phyloP scores from a whole-genome alignment of 2,113 vertebrate genomes.

The Fukomys damarensis region DNA sequence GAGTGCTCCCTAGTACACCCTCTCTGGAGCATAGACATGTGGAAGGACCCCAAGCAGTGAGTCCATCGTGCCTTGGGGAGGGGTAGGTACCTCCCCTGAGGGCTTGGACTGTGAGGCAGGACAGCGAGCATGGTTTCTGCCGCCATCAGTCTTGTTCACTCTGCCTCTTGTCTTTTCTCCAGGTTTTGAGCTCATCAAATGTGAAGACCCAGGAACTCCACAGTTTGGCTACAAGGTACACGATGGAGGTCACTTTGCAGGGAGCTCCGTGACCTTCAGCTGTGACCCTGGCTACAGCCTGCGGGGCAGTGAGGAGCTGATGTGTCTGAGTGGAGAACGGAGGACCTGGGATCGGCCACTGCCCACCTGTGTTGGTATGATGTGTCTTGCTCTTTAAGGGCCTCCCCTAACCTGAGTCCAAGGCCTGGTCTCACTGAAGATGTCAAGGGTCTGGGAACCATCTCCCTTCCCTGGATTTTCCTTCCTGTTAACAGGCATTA shows the following conservation, averaged over 20 bases:
- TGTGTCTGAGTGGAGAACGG: slow-evolving; percentile 95
- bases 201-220: slow-evolving; percentile 96
- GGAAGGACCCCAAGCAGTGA: not conserved
- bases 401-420: not conserved
- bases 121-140: not conserved
- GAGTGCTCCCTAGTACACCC: not conserved
- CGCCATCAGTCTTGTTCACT: not conserved
- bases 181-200: slow-evolving; percentile 98
- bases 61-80: fast-evolving
- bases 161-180: slow-evolving; percentile 2
- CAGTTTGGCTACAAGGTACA: slow-evolving; percentile 96
- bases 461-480: not conserved
- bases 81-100: not conserved
- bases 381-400: not conserved
- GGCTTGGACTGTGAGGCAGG: not conserved
- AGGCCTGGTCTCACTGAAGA: not conserved
- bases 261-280: slow-evolving; percentile 94
- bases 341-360: slow-evolving; percentile 96
- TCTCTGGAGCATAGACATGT: not conserved
- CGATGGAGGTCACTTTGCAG: slow-evolving; percentile 97
- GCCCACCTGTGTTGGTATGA: slow-evolving; percentile 95
- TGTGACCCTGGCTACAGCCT: slow-evolving; percentile 96
- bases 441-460: not conserved
- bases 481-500: not conserved
- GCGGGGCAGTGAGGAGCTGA: slow-evolving; percentile 90